These are phyloP conservation scores for Brachypalpus laphriformis DNA, from an alignment of 2,888 invertebrate species.

Conservation along the genomic window DNA sequence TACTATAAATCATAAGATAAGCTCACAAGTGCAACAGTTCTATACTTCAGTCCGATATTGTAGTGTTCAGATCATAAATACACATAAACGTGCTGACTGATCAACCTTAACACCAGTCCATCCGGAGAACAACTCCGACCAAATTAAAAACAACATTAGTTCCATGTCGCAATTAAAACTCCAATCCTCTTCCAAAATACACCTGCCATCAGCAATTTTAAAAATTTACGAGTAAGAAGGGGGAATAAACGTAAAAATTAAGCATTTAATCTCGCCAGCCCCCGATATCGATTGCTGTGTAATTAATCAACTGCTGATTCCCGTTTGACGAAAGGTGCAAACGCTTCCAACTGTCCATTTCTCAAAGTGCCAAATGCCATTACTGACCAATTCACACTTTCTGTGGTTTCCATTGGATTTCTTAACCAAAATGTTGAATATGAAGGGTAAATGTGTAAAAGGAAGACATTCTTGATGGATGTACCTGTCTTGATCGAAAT, in stretches of 20 bases:
- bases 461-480: slow-evolving; percentile 50
- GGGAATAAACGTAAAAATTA: slow-evolving; percentile 25
- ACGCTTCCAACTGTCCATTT: slow-evolving; percentile 72
- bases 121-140: slow-evolving; percentile 22
- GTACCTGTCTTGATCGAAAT: slow-evolving; percentile 65
- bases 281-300: slow-evolving; percentile 67
- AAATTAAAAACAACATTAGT: slow-evolving; percentile 62
- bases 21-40: no score
- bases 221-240: slow-evolving; percentile 10
- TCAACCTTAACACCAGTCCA: slow-evolving; percentile 12
- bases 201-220: slow-evolving; percentile 59
- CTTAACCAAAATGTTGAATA: slow-evolving; percentile 20
- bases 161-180: slow-evolving; percentile 32
- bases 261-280: slow-evolving; percentile 66
- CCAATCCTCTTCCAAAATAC: slow-evolving; percentile 16
- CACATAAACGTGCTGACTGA: background rate
- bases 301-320: slow-evolving; percentile 67
- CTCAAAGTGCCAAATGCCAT: slow-evolving; percentile 72
- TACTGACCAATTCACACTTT: slow-evolving; percentile 69
- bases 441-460: slow-evolving; percentile 24
- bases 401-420: slow-evolving; percentile 32
- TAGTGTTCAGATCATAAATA: no score
- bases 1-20: no score
- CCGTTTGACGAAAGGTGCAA: slow-evolving; percentile 72
- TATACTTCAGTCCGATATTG: no score